Evolutionary conservation across 1,140 invertebrate species (phyloP).

Genomic region (Diorhabda carinulata): DNA sequence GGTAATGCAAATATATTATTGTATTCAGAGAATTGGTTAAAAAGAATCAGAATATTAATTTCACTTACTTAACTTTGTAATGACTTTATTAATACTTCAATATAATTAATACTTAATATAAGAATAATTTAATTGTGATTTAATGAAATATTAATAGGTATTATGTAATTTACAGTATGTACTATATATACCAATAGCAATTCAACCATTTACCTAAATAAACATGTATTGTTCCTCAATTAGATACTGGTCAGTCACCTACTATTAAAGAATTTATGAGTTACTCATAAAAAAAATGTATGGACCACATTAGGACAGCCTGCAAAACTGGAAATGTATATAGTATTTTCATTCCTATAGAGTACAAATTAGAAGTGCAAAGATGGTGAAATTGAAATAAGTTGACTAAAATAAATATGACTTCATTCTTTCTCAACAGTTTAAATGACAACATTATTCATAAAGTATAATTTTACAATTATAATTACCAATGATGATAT

Average conservation of each 20-base stretch:
- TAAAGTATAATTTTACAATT: not conserved
- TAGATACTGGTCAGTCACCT: not conserved
- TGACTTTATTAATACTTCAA: no score
- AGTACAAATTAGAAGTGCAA: not conserved
- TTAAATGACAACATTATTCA: slow-evolving; percentile 1
- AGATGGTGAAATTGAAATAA: slow-evolving; percentile 3
- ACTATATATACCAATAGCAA: not conserved
- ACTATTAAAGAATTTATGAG: not conserved
- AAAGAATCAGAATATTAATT: no score
- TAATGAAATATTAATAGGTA: not conserved
- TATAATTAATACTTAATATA: no score
- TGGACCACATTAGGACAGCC: not conserved
- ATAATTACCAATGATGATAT: no score
- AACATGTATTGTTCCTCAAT: not conserved
- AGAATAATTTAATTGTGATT: not conserved
- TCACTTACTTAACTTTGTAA: no score
- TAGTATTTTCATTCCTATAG: not conserved
- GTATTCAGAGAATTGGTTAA: no score
- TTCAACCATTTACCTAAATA: not conserved
- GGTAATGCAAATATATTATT: no score
- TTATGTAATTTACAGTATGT: not conserved
- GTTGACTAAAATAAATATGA: slow-evolving; percentile 10
- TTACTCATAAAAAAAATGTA: not conserved
- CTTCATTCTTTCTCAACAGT: not conserved
- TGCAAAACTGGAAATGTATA: not conserved